Base-by-base conservation (phyloP, 2,113 vertebrate species). In the Perognathus longimembris region DNA sequence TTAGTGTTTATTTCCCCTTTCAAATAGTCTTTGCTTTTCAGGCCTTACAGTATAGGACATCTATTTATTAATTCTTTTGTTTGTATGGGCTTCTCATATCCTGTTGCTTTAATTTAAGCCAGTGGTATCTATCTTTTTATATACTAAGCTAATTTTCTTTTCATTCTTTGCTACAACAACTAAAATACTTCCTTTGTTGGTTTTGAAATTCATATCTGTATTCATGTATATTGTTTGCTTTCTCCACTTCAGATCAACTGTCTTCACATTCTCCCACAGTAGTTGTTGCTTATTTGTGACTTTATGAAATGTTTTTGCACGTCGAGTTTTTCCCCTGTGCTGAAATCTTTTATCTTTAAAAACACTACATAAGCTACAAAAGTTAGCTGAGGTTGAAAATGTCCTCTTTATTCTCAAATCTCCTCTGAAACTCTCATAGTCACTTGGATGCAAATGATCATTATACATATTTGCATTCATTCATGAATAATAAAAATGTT, bases 331-430 rank as follows among this genome's bases (percentile, higher is more conserved):
- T 69, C 40, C 14, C 5, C 28, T 94, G 0, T 90, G 57, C 77
- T 95, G 69, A 93, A 93, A 82, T 88, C 8, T 38, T 70, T 32
- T 28, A 81, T 70, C 12, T 8, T 91, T 91, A 86, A 85, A 92
- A 78, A 74, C 0, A 57, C 7, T 42, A 6, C 10, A 32, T 64
- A 57, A 36, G n/a, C n/a, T n/a, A n/a, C n/a, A n/a, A n/a, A 45
- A 12, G 15, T 66, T 78, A 64, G 59, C 57, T 78, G 80, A 78
- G 28, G n/a, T 17, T 50, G 38, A 94, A 76, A 82, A 54, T 45
- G 7, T 76, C 61, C 73, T 87, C 9, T 89, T 92, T 28, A 76
- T 86, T 88, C 90, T 89, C 5, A 76, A 84, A 73, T 91, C 8
- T 57, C 38, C 5, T 75, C 7, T 61, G 73, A 75, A 76, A 0